phyloP scores from a whole-genome alignment of 2,113 vertebrate genomes.

The Boleophthalmus pectinirostris region DNA sequence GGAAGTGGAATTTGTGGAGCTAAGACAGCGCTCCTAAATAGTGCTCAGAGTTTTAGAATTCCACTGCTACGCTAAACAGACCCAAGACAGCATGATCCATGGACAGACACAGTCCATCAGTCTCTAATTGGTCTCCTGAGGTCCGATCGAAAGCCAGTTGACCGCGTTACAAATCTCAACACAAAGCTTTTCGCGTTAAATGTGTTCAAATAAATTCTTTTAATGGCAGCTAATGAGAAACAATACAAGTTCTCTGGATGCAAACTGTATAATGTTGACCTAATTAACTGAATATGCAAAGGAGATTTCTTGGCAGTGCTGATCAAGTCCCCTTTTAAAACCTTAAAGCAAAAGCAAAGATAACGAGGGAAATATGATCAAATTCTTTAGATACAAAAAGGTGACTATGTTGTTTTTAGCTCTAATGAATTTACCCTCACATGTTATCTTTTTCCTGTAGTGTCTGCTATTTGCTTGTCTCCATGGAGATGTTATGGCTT shows the following conservation, averaged over 20 bases:
- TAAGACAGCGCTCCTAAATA: constrained; percentile 21
- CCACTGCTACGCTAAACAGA: constrained; percentile 15
- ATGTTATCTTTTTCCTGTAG: no score
- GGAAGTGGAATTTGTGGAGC: constrained; percentile 23
- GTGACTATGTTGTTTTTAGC: no score
- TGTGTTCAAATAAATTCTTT: background rate
- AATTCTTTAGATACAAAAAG: no score
- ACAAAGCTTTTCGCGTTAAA: background rate
- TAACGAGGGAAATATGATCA: background rate
- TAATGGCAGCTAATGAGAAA: background rate
- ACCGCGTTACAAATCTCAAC: constrained; percentile 14
- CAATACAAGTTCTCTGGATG: background rate
- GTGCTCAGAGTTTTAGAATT: constrained; percentile 42
- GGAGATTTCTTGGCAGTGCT: background rate
- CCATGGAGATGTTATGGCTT: no score
- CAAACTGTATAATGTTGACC: background rate
- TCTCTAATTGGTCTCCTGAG: constrained; percentile 33
- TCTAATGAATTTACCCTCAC: no score
- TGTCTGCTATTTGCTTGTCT: no score
- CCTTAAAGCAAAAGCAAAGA: background rate
- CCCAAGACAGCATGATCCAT: constrained; percentile 36
- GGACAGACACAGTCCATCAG: constrained; percentile 20
- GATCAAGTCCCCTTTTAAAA: background rate
- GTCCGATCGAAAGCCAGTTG: constrained; percentile 21
- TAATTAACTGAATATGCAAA: background rate